Evolutionary conservation across 2,888 invertebrate species (phyloP).

Genomic region (Harmothoe impar): DNA sequence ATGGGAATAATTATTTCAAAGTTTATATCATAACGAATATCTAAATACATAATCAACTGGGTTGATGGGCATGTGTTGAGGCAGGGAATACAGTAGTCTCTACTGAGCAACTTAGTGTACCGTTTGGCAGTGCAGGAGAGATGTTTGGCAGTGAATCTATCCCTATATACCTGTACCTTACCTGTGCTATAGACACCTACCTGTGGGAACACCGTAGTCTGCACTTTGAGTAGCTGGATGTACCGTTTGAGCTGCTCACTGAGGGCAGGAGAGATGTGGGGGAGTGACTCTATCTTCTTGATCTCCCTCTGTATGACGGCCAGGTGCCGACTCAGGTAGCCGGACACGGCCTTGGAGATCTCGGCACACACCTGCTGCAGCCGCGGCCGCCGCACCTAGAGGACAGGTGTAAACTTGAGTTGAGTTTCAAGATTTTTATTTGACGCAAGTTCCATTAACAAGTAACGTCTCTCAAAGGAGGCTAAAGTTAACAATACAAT

Average conservation of each 20-base stretch:
- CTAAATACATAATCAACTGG: too few relatives aligned
- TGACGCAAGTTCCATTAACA: background rate
- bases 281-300: slow-evolving; percentile 76
- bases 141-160: too few relatives aligned
- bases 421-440: too few relatives aligned
- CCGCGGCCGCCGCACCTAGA: slow-evolving; percentile 20
- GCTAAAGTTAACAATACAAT: background rate
- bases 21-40: too few relatives aligned
- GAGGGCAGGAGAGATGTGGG: slow-evolving; percentile 80
- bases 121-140: too few relatives aligned
- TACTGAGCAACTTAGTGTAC: too few relatives aligned
- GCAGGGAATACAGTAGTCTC: too few relatives aligned
- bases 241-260: slow-evolving; percentile 80
- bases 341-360: slow-evolving; percentile 69
- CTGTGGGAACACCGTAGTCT: slow-evolving; percentile 64
- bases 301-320: slow-evolving; percentile 76
- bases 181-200: background rate
- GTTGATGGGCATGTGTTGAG: too few relatives aligned
- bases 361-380: slow-evolving; percentile 70
- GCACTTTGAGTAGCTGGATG: slow-evolving; percentile 77
- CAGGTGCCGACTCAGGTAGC: slow-evolving; percentile 67
- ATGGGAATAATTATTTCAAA: too few relatives aligned
- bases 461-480: background rate
- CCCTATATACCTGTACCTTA: too few relatives aligned
- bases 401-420: background rate